These are phyloP conservation scores for Thryonomys swinderianus DNA, from an alignment of 2,113 vertebrate species.

Conservation along the genomic window DNA sequence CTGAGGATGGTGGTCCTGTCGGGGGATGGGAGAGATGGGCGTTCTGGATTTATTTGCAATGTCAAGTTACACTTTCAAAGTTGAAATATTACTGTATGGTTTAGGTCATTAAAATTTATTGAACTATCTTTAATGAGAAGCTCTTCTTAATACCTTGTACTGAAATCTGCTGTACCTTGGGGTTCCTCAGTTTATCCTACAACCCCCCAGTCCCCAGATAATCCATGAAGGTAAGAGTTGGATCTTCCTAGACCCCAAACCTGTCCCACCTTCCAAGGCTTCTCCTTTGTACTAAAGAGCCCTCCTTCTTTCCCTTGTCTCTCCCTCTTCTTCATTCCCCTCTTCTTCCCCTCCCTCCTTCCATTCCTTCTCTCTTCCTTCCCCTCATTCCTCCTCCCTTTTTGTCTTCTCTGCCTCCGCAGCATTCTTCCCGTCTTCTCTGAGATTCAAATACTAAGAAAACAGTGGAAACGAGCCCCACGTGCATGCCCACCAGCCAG, in stretches of 20 bases:
- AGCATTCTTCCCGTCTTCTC: neutral
- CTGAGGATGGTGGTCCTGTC: too few relatives aligned
- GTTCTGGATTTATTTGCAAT: neutral
- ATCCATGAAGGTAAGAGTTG: neutral
- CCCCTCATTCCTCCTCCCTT: slow-evolving; percentile 25
- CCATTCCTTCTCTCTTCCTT: neutral
- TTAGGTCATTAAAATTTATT: neutral
- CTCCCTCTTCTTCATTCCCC: neutral
- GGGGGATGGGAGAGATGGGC: accelerated
- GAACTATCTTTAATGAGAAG: neutral
- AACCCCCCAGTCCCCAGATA: neutral
- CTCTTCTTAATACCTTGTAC: neutral
- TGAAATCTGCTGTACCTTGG: neutral
- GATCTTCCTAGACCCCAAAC: neutral
- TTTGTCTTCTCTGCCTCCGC: neutral
- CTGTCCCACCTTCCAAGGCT: neutral
- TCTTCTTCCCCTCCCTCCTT: neutral
- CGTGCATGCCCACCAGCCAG: too few relatives aligned
- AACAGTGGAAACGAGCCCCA: neutral
- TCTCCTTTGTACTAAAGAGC: slow-evolving; percentile 14
- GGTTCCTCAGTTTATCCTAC: too few relatives aligned
- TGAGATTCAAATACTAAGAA: neutral
- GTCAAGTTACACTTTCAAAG: neutral
- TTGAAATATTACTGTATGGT: accelerated
- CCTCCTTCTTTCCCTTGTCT: neutral